Conservation (phyloP, 2,113 vertebrate genomes). For the Origma solitaria region DNA sequence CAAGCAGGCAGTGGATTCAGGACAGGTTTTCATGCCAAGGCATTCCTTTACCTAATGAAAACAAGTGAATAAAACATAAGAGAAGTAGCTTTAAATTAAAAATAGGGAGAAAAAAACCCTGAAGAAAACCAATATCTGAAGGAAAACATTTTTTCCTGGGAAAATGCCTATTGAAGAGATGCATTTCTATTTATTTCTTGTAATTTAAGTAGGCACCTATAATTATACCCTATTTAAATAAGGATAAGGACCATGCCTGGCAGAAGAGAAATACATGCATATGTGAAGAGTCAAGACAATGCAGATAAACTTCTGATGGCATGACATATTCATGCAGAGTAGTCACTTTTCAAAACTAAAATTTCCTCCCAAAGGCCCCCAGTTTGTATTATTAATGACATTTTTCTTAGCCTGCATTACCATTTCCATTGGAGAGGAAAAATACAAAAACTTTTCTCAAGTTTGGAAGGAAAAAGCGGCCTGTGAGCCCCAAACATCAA, state of each 20-base stretch:
- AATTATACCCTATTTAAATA: slow-evolving; percentile 66
- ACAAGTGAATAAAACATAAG: slow-evolving; percentile 69
- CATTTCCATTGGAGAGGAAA: slow-evolving; percentile 3
- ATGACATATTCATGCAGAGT: not conserved
- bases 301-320: slow-evolving; percentile 33
- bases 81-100: slow-evolving; percentile 65
- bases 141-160: not conserved
- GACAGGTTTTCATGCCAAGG: slow-evolving; percentile 61
- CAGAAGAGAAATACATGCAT: slow-evolving; percentile 31
- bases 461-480: not conserved
- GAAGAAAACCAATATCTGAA: slow-evolving; percentile 20
- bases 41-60: slow-evolving; percentile 68
- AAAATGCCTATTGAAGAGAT: slow-evolving; percentile 25
- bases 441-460: not conserved
- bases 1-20: slow-evolving; percentile 51
- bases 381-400: slow-evolving; percentile 37
- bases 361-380: not conserved
- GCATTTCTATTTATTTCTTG: slow-evolving; percentile 22
- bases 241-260: not conserved
- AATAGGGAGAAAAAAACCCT: slow-evolving; percentile 39
- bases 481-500: not conserved
- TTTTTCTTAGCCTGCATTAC: slow-evolving; percentile 8
- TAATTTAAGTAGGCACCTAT: slow-evolving; percentile 29
- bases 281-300: slow-evolving; percentile 47
- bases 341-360: slow-evolving; percentile 39